A percentile compares a stretch with the other conserved stretches of the same genome.
phyloP scores from a whole-genome alignment of 2,797 vertebrate genomes.

The Taenioides sp. region DNA sequence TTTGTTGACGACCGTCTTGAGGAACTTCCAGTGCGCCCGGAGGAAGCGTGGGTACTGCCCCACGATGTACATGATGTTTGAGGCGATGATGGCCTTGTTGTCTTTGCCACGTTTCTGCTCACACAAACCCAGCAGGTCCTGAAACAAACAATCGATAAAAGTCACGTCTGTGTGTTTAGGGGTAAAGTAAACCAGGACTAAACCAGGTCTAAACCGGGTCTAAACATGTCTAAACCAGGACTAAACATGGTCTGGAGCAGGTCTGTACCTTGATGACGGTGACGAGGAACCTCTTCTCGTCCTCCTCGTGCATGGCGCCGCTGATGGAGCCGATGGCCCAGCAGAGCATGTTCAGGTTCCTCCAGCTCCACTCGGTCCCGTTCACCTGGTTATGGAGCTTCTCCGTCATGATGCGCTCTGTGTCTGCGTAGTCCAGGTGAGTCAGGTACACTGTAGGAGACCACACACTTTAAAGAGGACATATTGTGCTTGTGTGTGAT shows the following conservation, averaged over 20 bases:
- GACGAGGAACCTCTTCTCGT: slow-evolving; percentile 96
- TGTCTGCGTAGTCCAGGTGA: slow-evolving; percentile 96
- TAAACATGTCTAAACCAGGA: too few species aligned
- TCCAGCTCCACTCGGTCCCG: slow-evolving; percentile 97
- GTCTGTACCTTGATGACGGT: slow-evolving; percentile 92
- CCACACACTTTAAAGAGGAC: neutral
- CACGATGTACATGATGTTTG: slow-evolving; percentile 99
- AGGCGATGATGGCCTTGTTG: slow-evolving; percentile 98
- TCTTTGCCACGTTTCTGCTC: slow-evolving; percentile 98
- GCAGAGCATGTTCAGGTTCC: slow-evolving; percentile 95
- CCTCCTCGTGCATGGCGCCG: slow-evolving; percentile 98
- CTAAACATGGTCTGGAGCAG: too few species aligned
- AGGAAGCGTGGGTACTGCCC: slow-evolving; percentile 96
- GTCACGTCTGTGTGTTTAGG: neutral
- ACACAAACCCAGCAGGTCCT: slow-evolving; percentile 95
- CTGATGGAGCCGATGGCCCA: slow-evolving; percentile 99
- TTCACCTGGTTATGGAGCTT: slow-evolving; percentile 99
- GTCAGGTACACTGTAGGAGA: slow-evolving; percentile 88
- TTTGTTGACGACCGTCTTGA: slow-evolving; percentile 98
- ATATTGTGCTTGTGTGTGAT: too few species aligned
- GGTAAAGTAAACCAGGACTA: too few species aligned
- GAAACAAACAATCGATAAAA: neutral
- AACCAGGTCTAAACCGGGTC: too few species aligned
- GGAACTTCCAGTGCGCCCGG: slow-evolving; percentile 96
- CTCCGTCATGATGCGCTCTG: slow-evolving; percentile 97